Evolutionary conservation across 1,140 invertebrate species (phyloP).

Genomic region (Zophobas atratus): DNA sequence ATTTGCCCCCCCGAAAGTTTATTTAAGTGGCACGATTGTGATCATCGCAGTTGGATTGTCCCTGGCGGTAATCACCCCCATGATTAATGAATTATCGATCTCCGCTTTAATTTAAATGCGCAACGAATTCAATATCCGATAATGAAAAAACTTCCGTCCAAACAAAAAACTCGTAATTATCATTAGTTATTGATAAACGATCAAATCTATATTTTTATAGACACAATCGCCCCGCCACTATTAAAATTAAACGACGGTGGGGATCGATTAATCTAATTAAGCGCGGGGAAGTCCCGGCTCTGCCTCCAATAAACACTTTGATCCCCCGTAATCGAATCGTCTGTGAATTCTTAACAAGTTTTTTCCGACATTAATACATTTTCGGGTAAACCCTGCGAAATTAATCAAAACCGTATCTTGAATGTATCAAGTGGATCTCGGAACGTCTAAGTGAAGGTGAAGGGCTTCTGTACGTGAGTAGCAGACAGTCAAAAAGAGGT

Average conservation of each 20-base stretch:
- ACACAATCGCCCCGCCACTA: background rate
- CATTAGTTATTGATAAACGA: background rate
- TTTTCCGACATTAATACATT: background rate
- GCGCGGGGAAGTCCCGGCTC: background rate
- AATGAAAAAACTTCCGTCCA: background rate
- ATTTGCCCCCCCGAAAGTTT: background rate
- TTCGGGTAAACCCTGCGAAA: background rate
- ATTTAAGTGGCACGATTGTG: conserved; percentile 10
- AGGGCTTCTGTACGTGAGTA: background rate
- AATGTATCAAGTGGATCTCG: background rate
- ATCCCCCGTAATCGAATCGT: background rate
- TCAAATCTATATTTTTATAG: background rate
- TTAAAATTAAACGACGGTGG: background rate
- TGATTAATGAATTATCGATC: background rate
- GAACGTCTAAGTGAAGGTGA: background rate
- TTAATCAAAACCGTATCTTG: conserved; percentile 1
- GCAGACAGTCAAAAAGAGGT: background rate
- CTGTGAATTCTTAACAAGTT: background rate
- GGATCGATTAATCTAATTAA: conserved; percentile 2
- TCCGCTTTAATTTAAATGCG: background rate
- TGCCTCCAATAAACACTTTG: background rate
- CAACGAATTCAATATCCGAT: background rate
- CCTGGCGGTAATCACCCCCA: background rate
- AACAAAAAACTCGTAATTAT: conserved; percentile 2
- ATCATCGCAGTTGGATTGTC: background rate